phyloP scores from a whole-genome alignment of 2,113 vertebrate species.

The Pangasianodon hypophthalmus region DNA sequence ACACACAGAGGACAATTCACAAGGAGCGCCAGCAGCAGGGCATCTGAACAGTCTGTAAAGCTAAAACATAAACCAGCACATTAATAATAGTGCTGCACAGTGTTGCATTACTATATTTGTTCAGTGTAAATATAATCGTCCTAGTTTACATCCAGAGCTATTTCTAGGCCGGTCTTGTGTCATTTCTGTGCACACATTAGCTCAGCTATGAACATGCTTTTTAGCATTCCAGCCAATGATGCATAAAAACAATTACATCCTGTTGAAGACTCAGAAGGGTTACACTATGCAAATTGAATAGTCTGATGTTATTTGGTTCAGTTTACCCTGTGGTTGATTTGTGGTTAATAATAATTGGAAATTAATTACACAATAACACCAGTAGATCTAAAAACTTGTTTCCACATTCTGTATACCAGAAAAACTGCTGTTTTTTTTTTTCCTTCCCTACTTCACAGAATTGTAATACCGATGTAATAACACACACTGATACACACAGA shows the following conservation, averaged over 20 bases:
- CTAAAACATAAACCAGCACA: constrained; percentile 27
- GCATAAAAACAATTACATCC: constrained; percentile 36
- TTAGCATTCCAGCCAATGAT: constrained; percentile 18
- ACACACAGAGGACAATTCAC: constrained; percentile 34
- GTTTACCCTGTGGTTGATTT: constrained; percentile 26
- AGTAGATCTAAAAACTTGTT: constrained; percentile 18
- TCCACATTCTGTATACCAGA: neutral
- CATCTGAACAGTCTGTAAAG: constrained; percentile 17
- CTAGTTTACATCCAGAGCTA: neutral
- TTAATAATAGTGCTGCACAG: constrained; percentile 2
- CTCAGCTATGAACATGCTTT: constrained; percentile 10
- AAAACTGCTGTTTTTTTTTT: neutral
- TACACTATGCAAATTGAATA: constrained; percentile 31
- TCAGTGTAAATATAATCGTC: constrained; percentile 10
- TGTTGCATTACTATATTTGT: constrained; percentile 16
- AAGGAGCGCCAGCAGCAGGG: neutral
- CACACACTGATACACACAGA: constrained; percentile 11
- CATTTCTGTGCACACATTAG: neutral
- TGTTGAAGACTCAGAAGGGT: constrained; percentile 43
- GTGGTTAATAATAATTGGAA: constrained; percentile 38
- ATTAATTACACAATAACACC: constrained; percentile 33
- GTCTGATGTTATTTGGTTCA: constrained; percentile 35
- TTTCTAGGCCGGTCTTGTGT: neutral
- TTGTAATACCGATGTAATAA: constrained; percentile 8
- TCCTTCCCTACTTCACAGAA: neutral